A percentile compares a stretch with the other conserved stretches of the same genome.
Evolutionary conservation across 2,113 vertebrate genomes (phyloP).

Genomic region (Arizona elegans): DNA sequence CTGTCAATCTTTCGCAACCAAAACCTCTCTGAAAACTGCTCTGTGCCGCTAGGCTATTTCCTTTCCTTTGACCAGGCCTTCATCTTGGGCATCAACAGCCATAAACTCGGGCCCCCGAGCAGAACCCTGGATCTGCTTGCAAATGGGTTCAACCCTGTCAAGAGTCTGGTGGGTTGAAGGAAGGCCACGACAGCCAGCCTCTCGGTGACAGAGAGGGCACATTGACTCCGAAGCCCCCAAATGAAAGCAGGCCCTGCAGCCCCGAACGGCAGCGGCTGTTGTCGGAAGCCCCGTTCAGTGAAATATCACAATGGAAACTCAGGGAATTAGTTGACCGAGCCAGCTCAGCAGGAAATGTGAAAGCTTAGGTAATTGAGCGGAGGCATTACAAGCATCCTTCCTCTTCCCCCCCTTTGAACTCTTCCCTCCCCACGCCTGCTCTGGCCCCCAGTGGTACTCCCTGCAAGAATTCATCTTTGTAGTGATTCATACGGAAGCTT

Average conservation of each 20-base stretch:
- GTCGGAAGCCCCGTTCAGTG: neutral
- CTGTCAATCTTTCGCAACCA: neutral
- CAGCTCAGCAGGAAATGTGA: neutral
- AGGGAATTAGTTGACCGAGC: neutral
- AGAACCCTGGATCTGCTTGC: no score
- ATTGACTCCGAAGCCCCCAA: neutral
- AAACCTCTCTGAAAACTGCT: neutral
- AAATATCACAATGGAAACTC: neutral
- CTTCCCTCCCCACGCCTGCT: neutral
- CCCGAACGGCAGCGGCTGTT: neutral
- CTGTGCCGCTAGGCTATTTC: neutral
- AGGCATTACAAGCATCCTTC: neutral
- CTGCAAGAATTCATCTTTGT: no score
- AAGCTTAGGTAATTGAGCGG: neutral
- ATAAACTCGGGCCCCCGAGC: neutral
- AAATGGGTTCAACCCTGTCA: neutral
- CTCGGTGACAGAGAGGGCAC: neutral
- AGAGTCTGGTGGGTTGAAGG: neutral
- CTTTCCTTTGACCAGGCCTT: neutral
- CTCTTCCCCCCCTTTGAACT: neutral
- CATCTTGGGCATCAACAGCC: neutral
- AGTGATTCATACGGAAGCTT: neutral
- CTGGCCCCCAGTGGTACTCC: neutral
- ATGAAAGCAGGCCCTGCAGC: neutral
- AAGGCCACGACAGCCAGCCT: no score